Evolutionary conservation across 2,797 vertebrate genomes (phyloP), one percentile per base, ranked within the genome.

Genomic region (Sebastes reedi): DNA sequence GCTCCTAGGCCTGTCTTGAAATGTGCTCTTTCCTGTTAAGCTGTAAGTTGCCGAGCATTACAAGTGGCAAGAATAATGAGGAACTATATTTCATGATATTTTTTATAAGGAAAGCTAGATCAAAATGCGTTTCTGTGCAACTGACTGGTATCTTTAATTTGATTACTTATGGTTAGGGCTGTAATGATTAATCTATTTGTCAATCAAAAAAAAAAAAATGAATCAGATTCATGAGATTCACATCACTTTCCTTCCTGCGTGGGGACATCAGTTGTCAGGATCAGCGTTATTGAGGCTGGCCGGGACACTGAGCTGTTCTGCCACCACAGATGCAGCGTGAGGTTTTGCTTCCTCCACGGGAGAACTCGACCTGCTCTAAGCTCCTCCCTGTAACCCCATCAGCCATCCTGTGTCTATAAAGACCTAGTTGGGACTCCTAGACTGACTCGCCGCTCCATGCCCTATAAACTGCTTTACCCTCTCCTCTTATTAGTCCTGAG

Each of bases 401-500:
- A 58, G 39, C 76, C 66, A 20, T 75, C 52, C 69, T 3, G 0
- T 72, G 78, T 92, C 91, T 85, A 86, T 92, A 93, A 93, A 92
- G 83, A 50, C 69, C 59, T 70, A 36, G 69, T 75, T 60, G 56
- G 72, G 80, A 79, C 79, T 83, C 65, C 39, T 30, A 74, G 67
- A 58, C 87, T 81, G 86, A 87, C 77, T 84, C 69, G 56, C 89
- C 89, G 81, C 90, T 73, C 85, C 32, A 59, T 89, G 91, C 80
- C 89, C 84, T 89, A 92, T 95, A 95, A 96, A 96, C 70, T 13
- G 87, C 90, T 94, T 94, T 94, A 94, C 92, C 93, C 91, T 94
- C 93, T 93, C 91, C 90, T 90, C 90, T 95, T 96, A 96, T 96
- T 96, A 96, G 95, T 93, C 82, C 84, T 77, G 88, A 94, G 94